phyloP scores from a whole-genome alignment of 2,888 invertebrate genomes.

The Lampropteryx suffumata region DNA sequence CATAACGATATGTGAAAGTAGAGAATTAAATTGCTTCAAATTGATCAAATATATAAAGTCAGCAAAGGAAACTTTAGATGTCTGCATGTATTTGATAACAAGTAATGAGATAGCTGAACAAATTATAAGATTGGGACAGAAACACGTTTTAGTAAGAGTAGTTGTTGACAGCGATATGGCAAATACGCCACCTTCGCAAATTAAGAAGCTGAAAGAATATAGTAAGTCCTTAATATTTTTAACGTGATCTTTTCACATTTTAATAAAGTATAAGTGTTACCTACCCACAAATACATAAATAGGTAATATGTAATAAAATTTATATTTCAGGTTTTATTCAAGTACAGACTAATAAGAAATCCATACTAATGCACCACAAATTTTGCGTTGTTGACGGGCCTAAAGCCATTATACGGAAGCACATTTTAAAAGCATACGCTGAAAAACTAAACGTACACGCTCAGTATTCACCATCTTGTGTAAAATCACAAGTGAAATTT shows the following conservation, averaged over 20 bases:
- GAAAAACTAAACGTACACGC: constrained; percentile 71
- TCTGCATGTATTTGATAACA: constrained; percentile 78
- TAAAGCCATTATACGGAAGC: constrained; percentile 68
- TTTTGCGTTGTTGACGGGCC: constrained; percentile 87
- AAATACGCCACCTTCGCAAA: constrained; percentile 73
- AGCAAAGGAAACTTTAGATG: constrained; percentile 74
- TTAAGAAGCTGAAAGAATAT: constrained; percentile 70
- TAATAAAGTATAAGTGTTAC: background rate
- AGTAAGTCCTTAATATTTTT: constrained; percentile 53
- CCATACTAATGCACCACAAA: constrained; percentile 91
- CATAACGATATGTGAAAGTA: constrained; percentile 67
- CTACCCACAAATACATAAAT: background rate
- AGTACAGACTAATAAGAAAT: constrained; percentile 73
- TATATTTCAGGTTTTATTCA: constrained; percentile 68
- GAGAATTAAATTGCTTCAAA: constrained; percentile 74
- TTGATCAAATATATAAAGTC: constrained; percentile 75
- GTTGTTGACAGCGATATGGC: constrained; percentile 78
- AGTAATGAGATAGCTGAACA: constrained; percentile 75
- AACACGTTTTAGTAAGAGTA: constrained; percentile 73
- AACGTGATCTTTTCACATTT: background rate
- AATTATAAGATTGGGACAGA: constrained; percentile 73
- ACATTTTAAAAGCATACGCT: constrained; percentile 61
- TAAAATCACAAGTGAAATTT: constrained; percentile 46
- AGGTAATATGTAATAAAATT: background rate
- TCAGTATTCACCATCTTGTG: constrained; percentile 45